Conservation (phyloP, 1,140 invertebrate genomes). For the Drosophila triauraria region DNA sequence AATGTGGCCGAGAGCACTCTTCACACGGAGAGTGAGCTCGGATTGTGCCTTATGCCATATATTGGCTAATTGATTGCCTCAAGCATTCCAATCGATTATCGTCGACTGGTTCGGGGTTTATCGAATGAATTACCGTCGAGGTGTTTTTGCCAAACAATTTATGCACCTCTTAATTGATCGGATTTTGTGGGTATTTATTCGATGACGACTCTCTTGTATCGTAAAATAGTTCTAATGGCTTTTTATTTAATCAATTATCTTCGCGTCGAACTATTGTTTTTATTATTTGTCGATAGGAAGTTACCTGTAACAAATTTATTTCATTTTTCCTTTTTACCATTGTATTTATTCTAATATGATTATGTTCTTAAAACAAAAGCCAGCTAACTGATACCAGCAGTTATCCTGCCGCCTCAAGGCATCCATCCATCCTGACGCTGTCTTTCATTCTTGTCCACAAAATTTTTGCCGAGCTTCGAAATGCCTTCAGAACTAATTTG, state of each 20-base stretch:
- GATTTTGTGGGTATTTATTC: constrained; percentile 22
- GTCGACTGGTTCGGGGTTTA: not conserved
- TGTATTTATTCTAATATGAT: no score
- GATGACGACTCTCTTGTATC: not conserved
- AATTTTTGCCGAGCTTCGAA: constrained; percentile 14
- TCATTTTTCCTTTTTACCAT: no score
- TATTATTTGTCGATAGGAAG: no score
- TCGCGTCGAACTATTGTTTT: no score
- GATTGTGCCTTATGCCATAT: constrained; percentile 7
- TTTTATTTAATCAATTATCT: constrained; percentile 1
- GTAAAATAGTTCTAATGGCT: constrained; percentile 4
- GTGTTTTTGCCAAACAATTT: constrained; percentile 39
- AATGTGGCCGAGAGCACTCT: constrained; percentile 39
- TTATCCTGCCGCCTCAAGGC: constrained; percentile 14
- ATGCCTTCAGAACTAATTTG: constrained; percentile 41
- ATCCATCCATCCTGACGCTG: not conserved
- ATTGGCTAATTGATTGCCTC: constrained; percentile 37
- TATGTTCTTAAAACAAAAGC: not conserved
- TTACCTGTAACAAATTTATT: no score
- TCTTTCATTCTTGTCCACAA: constrained; percentile 16
- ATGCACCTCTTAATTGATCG: constrained; percentile 33
- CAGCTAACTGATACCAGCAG: not conserved
- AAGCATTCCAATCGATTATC: constrained; percentile 30
- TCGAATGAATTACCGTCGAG: constrained; percentile 29
- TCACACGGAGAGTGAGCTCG: constrained; percentile 1